These are phyloP conservation scores for Pithys albifrons DNA, from an alignment of 2,113 vertebrate genomes.

Conservation along the genomic window DNA sequence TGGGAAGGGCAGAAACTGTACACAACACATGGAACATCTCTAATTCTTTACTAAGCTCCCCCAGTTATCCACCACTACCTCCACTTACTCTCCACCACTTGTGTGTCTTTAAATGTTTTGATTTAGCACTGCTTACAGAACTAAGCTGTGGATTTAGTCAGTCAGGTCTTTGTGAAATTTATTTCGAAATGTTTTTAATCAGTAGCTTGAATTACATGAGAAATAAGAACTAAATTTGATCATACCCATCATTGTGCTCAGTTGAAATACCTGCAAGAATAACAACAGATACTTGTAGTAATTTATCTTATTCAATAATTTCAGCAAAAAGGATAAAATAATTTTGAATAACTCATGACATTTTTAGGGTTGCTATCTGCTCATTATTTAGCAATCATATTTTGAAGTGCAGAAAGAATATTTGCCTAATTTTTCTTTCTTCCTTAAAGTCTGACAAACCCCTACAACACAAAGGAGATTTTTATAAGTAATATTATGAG, in stretches of 20 bases:
- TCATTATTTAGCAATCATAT: neutral
- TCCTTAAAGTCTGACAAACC: neutral
- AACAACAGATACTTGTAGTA: neutral
- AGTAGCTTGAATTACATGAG: neutral
- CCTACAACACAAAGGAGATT: neutral
- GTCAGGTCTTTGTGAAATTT: neutral
- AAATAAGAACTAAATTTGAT: neutral
- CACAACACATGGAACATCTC: neutral
- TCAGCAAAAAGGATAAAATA: neutral
- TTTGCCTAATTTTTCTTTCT: neutral
- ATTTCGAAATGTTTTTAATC: neutral
- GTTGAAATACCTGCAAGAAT: neutral
- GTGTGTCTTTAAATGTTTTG: neutral
- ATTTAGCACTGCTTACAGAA: neutral
- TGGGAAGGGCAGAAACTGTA: neutral
- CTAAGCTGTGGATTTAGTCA: neutral
- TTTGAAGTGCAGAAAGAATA: neutral
- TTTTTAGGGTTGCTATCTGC: neutral
- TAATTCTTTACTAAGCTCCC: neutral
- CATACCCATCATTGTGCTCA: neutral
- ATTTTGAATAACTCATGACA: neutral
- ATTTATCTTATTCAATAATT: neutral
- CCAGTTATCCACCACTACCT: neutral
- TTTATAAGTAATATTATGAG: neutral
- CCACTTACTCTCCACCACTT: fast-evolving